Evolutionary conservation across 92 coral and sea anemone genomes (phyloP), one percentile per base, ranked within the genome.

Genomic region (Bergia sp.): DNA sequence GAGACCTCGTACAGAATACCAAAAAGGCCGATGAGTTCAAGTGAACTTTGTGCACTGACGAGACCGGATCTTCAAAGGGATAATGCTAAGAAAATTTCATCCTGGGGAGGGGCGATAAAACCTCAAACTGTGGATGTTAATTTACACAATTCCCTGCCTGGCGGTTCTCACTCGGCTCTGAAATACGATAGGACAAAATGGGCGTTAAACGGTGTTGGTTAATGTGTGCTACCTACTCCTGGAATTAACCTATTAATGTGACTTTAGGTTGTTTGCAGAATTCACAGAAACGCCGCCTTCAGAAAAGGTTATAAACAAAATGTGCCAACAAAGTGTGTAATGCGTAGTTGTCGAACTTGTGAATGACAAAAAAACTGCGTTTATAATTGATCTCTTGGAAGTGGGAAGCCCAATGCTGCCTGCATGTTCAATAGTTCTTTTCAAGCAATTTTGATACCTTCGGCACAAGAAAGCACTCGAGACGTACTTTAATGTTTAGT

Each of bases 21-120:
- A 84, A 72, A 84, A 84, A 15, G 43, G 4, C 29, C 55, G 29
- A 74, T 40, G 42, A 72, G 11, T 45, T 18, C 29, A 37, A 42
- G 37, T 37, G 67, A 45, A 16, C 8, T 74, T 37, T 50, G 79
- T 15, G 8, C 75, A 11, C 20, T 41, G 44, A 37, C 77, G 44
- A 84, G 38, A 84, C 37, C 78, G 38, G 79, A 69, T 71, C 87
- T 69, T 73, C 87, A 84, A 71, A 72, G 87, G 21, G 66, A 84
- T 55, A 69, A 84, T 45, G 87, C 87, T 23, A 84, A 84, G 64
- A 71, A 84, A 38, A 84, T 84, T 36, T 84, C 87, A 7, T 84
- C 87, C 2, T 84, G 87, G 87, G 87, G 79, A n/a, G 87, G 87
- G 13, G 87, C 87, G 58, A 84, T 84, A 47, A 84, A 84, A 72